These are phyloP conservation scores for Nysson spinosus DNA, from an alignment of 2,888 invertebrate genomes.

Conservation along the genomic window DNA sequence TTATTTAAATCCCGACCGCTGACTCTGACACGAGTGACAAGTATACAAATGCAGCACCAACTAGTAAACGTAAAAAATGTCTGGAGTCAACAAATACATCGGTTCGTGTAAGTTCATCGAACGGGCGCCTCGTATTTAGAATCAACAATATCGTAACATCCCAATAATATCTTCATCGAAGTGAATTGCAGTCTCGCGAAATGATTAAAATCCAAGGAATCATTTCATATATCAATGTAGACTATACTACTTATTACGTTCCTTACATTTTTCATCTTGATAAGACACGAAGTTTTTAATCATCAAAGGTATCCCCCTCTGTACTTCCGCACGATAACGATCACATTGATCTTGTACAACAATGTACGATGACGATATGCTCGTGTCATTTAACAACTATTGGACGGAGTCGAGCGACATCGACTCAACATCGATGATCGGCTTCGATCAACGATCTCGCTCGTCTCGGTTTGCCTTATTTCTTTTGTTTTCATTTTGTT, in stretches of 20 bases:
- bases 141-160: slow-evolving; percentile 23
- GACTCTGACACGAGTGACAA: slow-evolving; percentile 38
- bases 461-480: slow-evolving; percentile 51
- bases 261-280: too few species aligned
- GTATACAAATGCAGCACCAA: slow-evolving; percentile 53
- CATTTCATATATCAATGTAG: too few species aligned
- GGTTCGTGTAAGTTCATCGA: slow-evolving; percentile 2
- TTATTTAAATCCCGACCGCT: slow-evolving; percentile 29
- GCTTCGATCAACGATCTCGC: slow-evolving; percentile 41
- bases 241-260: too few species aligned
- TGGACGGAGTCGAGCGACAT: slow-evolving; percentile 65
- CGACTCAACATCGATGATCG: slow-evolving; percentile 26
- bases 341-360: slow-evolving; percentile 37
- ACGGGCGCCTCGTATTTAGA: slow-evolving; percentile 5
- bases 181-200: too few species aligned
- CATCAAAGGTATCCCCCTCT: too few species aligned
- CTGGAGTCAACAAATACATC: slow-evolving; percentile 30
- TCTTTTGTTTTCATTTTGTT: slow-evolving; percentile 10
- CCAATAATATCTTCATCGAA: slow-evolving; percentile 15
- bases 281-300: too few species aligned
- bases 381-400: slow-evolving; percentile 58
- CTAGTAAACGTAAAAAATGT: slow-evolving; percentile 41
- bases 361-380: slow-evolving; percentile 51
- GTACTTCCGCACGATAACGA: slow-evolving; percentile 17
- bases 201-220: too few species aligned